Evolutionary conservation across 2,888 invertebrate genomes (phyloP), one percentile per base, ranked within the genome.

Genomic region (Agrotis segetum): DNA sequence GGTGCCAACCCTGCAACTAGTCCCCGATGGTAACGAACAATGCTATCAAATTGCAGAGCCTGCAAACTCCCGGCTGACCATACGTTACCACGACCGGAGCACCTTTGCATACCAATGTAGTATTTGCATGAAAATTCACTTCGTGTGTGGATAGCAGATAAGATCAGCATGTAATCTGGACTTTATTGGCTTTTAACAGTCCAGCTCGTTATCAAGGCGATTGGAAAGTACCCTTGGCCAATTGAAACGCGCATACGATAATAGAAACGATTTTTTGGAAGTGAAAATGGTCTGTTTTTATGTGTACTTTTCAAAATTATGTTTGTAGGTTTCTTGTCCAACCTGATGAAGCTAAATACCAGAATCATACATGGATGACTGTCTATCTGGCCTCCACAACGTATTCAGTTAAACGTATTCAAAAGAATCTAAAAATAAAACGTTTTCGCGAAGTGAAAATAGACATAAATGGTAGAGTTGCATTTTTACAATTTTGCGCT

Each of bases 101-200:
- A 1, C 19, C 53, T 50, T 58, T 77, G 82, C 78, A 77, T 77
- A 77, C 56, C 44, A 78, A 78, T 64, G 66, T 67, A 47, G 19
- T 1, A 81, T 78, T 77, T 77, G 71, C 71, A 78, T 77, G 71
- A 63, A 75, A 65, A 69, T 80, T 71, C 7, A n/a, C 29, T 69
- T 44, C 50, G 55, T 64, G 50, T 21, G 34, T 40, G 50, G 47
- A 52, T 19, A 47, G n/a, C 55, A 77, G 59, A 68, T 68, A 65
- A 46, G 24, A 80, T 67, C 49, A 47, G 21, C 24, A 29, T 60
- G 24, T 60, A 21, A 53, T 64, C 17, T 34, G 2, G 1, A n/a
- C 60, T 70, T 67, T 60, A 60, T 67, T 61, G 34, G 21, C n/a
- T 40, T 53, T 56, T 62, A 66, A 70, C 60, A 65, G 16, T 29